Conservation (phyloP, 2,888 invertebrate genomes). For the Biston stratarius region DNA sequence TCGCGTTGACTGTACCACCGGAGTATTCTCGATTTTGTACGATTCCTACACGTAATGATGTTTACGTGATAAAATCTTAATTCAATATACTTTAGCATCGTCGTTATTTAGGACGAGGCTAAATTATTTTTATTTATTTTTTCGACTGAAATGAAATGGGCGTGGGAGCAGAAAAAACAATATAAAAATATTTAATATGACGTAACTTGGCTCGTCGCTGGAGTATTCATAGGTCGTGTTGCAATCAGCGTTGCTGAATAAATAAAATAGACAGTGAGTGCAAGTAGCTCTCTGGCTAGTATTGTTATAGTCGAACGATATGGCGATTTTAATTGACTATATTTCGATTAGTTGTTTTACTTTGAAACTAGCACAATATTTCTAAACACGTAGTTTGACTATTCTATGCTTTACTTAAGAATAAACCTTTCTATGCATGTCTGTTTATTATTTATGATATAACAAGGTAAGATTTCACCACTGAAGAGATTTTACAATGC, state of each 20-base stretch:
- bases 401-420: too few species aligned
- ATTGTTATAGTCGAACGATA: constrained; percentile 9
- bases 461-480: too few species aligned
- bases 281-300: background rate
- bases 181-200: constrained; percentile 12
- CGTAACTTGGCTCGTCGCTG: constrained; percentile 15
- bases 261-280: constrained; percentile 23
- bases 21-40: constrained; percentile 4
- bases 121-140: constrained; percentile 24
- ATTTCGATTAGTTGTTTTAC: too few species aligned
- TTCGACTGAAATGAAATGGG: constrained; percentile 16
- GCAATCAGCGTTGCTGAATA: constrained; percentile 25
- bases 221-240: constrained; percentile 19
- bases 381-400: too few species aligned
- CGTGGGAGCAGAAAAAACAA: constrained; percentile 12
- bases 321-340: too few species aligned
- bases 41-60: constrained; percentile 21
- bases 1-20: background rate
- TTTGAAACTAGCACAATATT: too few species aligned
- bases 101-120: constrained; percentile 12
- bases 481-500: too few species aligned
- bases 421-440: too few species aligned
- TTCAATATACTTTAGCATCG: constrained; percentile 7
- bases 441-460: too few species aligned
- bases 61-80: constrained; percentile 15